Conservation (phyloP, 1,140 invertebrate genomes). For the Colletes gigas region DNA sequence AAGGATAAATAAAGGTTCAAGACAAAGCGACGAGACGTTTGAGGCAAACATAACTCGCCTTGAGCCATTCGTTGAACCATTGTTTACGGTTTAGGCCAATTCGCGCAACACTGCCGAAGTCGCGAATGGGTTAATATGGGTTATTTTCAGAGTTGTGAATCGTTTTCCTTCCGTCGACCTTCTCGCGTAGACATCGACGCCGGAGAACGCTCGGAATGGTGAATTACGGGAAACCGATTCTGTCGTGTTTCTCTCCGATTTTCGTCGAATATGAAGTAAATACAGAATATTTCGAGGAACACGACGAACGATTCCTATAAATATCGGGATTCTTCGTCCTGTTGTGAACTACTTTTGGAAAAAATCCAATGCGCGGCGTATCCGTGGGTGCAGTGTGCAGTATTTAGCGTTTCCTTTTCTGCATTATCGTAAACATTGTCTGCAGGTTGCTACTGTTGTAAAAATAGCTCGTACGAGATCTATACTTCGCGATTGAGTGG, state of each 20-base stretch:
- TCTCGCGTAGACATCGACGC: not conserved
- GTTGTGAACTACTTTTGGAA: not conserved
- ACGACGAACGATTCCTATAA: not conserved
- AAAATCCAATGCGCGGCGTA: not conserved
- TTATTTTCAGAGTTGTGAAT: constrained; percentile 9
- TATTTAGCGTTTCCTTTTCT: not conserved
- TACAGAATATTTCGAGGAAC: not conserved
- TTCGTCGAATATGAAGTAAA: not conserved
- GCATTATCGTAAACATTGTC: not conserved
- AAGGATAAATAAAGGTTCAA: too few relatives aligned
- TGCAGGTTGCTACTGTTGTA: too few relatives aligned
- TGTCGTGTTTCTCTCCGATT: not conserved
- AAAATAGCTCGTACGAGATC: too few relatives aligned
- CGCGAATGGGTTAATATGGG: too few relatives aligned
- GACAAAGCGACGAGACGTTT: too few relatives aligned
- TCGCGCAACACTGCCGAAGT: too few relatives aligned
- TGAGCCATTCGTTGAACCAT: too few relatives aligned
- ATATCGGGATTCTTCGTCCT: not conserved
- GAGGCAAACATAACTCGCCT: too few relatives aligned
- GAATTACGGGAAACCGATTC: not conserved
- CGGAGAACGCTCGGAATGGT: too few relatives aligned
- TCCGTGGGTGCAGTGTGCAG: not conserved
- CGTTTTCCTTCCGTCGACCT: not conserved
- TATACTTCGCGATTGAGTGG: too few relatives aligned
- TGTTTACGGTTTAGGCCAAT: too few relatives aligned